A percentile compares a stretch with the other conserved stretches of the same genome.
Evolutionary conservation across 2,888 invertebrate species (phyloP).

Genomic region (Brachylomia viminalis): DNA sequence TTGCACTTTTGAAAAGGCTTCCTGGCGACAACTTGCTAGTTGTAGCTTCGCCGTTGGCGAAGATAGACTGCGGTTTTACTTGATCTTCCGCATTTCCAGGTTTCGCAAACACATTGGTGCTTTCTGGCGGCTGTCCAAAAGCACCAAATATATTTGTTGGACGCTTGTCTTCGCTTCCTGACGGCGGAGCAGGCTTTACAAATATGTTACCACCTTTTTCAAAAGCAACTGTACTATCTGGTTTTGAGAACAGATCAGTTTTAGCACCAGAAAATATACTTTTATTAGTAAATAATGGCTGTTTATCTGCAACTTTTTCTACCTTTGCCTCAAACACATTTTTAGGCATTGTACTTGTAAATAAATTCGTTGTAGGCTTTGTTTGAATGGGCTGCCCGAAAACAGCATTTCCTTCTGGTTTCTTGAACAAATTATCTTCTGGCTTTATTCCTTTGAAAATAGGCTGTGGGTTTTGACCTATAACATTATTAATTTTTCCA

Average conservation of each 20-base stretch:
- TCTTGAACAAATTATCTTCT: slow-evolving; percentile 63
- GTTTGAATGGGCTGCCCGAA: slow-evolving; percentile 61
- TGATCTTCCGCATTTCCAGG: slow-evolving; percentile 44
- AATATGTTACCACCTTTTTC: slow-evolving; percentile 77
- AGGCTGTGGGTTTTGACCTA: slow-evolving; percentile 63
- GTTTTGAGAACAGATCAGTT: slow-evolving; percentile 68
- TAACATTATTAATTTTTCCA: slow-evolving; percentile 66
- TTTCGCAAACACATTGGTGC: slow-evolving; percentile 68
- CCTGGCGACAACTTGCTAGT: slow-evolving; percentile 78
- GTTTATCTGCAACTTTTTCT: slow-evolving; percentile 35
- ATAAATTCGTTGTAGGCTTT: slow-evolving; percentile 61
- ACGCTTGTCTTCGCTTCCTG: slow-evolving; percentile 65
- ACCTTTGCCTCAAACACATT: slow-evolving; percentile 56
- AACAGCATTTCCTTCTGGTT: slow-evolving; percentile 61
- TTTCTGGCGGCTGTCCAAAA: slow-evolving; percentile 72
- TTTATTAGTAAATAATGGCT: slow-evolving; percentile 51
- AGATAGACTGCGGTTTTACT: slow-evolving; percentile 65
- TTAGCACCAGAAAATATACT: slow-evolving; percentile 65
- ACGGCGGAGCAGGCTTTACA: slow-evolving; percentile 65
- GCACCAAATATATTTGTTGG: slow-evolving; percentile 78
- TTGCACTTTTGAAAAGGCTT: slow-evolving; percentile 83
- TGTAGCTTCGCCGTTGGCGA: slow-evolving; percentile 74
- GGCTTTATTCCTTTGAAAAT: slow-evolving; percentile 64
- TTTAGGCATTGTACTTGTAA: slow-evolving; percentile 47
- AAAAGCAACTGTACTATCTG: slow-evolving; percentile 68